Percentiles rank a stretch among this genome's conserved stretches.
Evolutionary conservation across 2,888 invertebrate genomes (phyloP).

Genomic region (Plagodis dolabraria): DNA sequence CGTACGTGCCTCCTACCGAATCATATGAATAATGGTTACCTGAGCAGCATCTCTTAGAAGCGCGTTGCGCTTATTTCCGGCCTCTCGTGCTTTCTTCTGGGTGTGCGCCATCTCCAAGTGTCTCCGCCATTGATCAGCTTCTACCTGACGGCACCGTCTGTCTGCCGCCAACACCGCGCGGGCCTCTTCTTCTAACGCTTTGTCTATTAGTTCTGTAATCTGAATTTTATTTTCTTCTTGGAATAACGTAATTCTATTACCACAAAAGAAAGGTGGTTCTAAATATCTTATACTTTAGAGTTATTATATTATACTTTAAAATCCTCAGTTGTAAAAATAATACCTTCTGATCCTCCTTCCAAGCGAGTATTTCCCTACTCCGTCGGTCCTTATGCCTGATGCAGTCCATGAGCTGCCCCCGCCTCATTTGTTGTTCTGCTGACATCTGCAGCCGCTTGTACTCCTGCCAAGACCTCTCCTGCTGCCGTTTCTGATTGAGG

Average conservation of each 20-base stretch:
- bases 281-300: too few relatives aligned
- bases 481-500: slow-evolving; percentile 64
- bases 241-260: background rate
- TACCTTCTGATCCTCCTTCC: slow-evolving; percentile 65
- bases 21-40: slow-evolving; percentile 40
- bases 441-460: slow-evolving; percentile 60
- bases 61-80: slow-evolving; percentile 50
- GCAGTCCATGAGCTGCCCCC: slow-evolving; percentile 53
- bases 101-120: slow-evolving; percentile 53
- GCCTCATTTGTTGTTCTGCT: slow-evolving; percentile 52
- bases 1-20: too few relatives aligned
- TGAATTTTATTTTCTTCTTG: slow-evolving; percentile 30
- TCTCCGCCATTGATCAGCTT: slow-evolving; percentile 54
- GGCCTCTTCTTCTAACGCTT: slow-evolving; percentile 60
- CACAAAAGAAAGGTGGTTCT: background rate
- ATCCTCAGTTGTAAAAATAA: background rate
- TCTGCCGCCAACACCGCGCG: slow-evolving; percentile 63
- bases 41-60: slow-evolving; percentile 61
- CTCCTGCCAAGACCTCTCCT: slow-evolving; percentile 72
- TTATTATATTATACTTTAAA: too few relatives aligned
- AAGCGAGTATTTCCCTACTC: slow-evolving; percentile 55
- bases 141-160: slow-evolving; percentile 51
- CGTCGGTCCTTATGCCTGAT: slow-evolving; percentile 64
- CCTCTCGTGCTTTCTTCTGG: slow-evolving; percentile 54
- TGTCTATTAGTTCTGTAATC: slow-evolving; percentile 57